Percentiles rank a stretch among this genome's conserved stretches.
Evolutionary conservation across 2,888 invertebrate genomes (phyloP).

Genomic region (Ecdyonurus torrentis): DNA sequence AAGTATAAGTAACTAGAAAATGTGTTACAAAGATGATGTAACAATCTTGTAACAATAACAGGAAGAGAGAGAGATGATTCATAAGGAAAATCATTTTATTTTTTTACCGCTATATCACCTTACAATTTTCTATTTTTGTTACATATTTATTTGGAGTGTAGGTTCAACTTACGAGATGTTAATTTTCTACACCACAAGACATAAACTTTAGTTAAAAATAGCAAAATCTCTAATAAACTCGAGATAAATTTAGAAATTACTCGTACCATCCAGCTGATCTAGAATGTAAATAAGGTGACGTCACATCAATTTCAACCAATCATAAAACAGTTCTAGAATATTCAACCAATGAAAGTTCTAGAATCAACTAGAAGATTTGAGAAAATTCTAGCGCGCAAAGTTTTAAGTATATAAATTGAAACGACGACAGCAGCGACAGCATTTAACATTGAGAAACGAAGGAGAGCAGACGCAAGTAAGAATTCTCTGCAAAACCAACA

Average conservation of each 20-base stretch:
- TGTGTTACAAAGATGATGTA: too few relatives aligned
- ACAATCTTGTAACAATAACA: background rate
- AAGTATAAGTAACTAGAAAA: too few relatives aligned
- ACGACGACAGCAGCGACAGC: background rate
- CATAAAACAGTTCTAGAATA: background rate
- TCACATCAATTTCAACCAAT: background rate
- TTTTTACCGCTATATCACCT: background rate
- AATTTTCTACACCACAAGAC: background rate
- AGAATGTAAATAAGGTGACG: background rate
- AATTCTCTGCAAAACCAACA: background rate
- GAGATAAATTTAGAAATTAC: background rate
- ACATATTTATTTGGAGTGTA: background rate
- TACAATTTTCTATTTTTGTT: background rate
- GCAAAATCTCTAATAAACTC: background rate
- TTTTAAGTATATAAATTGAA: background rate
- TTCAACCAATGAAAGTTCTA: background rate
- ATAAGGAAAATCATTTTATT: too few relatives aligned
- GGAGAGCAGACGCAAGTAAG: background rate
- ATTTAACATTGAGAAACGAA: background rate
- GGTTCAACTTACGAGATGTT: background rate
- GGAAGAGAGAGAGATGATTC: too few relatives aligned
- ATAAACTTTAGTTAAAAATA: background rate
- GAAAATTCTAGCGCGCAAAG: background rate
- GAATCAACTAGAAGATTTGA: background rate
- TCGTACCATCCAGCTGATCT: background rate